Evolutionary conservation across 2,888 invertebrate species (phyloP).

Genomic region (Temnothorax unifasciatus): DNA sequence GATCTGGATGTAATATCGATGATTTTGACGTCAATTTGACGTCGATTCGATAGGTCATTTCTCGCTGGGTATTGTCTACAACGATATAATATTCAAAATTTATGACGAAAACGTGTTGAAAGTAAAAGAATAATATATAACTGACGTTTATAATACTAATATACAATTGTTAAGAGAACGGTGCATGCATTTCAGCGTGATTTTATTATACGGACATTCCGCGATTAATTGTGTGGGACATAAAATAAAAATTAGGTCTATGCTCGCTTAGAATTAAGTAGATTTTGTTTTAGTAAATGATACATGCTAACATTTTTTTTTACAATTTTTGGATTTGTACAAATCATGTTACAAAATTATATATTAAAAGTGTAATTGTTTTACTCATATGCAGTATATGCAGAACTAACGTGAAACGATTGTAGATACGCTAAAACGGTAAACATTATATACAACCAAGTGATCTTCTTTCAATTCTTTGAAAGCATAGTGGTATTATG

Average conservation of each 20-base stretch:
- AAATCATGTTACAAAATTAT: not conserved
- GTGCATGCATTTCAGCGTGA: not conserved
- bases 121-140: not conserved
- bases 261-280: not conserved
- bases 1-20: too few species aligned
- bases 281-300: not conserved
- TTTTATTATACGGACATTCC: not conserved
- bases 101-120: not conserved
- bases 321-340: not conserved
- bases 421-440: not conserved
- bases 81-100: not conserved
- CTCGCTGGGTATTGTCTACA: not conserved
- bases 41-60: too few species aligned
- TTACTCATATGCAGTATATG: not conserved
- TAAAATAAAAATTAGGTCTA: not conserved
- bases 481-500: slow-evolving; percentile 31
- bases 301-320: too few species aligned
- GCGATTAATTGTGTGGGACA: not conserved
- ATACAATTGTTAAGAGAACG: not conserved
- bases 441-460: not conserved
- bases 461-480: slow-evolving; percentile 16
- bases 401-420: not conserved
- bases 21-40: too few species aligned
- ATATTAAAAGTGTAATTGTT: not conserved
- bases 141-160: not conserved